phyloP scores from a whole-genome alignment of 2,888 invertebrate species.

The Ctenicera cuprea region DNA sequence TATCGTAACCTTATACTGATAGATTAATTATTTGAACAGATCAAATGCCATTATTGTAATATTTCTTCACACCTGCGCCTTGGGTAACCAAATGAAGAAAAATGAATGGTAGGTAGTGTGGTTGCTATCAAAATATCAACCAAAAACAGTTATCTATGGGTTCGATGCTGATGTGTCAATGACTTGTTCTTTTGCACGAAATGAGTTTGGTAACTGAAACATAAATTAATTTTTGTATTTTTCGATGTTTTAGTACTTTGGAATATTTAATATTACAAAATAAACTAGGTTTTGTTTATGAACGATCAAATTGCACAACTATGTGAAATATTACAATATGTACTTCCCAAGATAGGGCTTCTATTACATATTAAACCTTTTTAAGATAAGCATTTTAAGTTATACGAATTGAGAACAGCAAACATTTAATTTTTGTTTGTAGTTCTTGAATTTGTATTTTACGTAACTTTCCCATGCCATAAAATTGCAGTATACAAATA shows the following conservation, averaged over 20 bases:
- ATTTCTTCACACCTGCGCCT: constrained; percentile 25
- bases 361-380: background rate
- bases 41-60: constrained; percentile 12
- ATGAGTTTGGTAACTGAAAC: no score
- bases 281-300: no score
- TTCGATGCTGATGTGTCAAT: background rate
- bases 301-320: no score
- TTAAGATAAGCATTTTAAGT: background rate
- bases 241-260: no score
- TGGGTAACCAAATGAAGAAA: constrained; percentile 13
- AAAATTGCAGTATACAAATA: constrained; percentile 21
- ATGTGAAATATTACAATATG: constrained; percentile 1
- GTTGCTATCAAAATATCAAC: constrained; percentile 1
- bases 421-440: constrained; percentile 3
- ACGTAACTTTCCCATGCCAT: constrained; percentile 26
- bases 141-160: background rate
- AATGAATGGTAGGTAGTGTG: constrained; percentile 16
- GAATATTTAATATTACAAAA: no score
- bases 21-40: constrained; percentile 40
- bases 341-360: constrained; percentile 16
- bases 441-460: background rate
- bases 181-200: background rate
- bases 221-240: no score
- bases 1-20: constrained; percentile 29
- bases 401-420: background rate